Evolutionary conservation across 2,888 invertebrate genomes (phyloP), one percentile per base, ranked within the genome.

Genomic region (Erebia epiphron): DNA sequence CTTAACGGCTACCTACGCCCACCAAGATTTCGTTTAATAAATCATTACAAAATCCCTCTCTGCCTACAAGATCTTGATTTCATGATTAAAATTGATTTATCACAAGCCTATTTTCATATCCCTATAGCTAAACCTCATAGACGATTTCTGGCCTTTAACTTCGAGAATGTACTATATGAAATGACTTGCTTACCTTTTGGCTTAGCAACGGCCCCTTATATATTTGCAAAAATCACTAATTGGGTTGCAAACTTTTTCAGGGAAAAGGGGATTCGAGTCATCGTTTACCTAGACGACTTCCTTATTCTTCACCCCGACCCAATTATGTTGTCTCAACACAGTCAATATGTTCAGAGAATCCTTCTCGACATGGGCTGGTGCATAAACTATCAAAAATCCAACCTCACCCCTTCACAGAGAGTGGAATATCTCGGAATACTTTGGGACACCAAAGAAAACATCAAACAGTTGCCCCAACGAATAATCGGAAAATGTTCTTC

Each of bases 221-320:
- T 52, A 52, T 52, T 52, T 52, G 52, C 52, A 1, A 52, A 52
- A 16, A 16, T 52, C 52, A 52, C 52, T 52, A 52, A 52, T 16
- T 52, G 52, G 52, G 16, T 52, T 52, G 52, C n/a, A 9, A 52
- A 52, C n/a, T 52, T 52, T 52, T 52, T 52, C 52, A 52, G 52
- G 52, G 52, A 52, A 52, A 16, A 52, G 9, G 52, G 52, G 52
- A 52, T 52, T 52, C 52, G 52, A 2, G 52, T 52, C 4, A 16
- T 52, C 52, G 52, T 52, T 52, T 52, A 52, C n/a, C 9, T 52
- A 9, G 52, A 52, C 52, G 52, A 52, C n/a, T 52, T 52, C 52
- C 52, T 52, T 16, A n/a, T 52, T 4, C 52, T 52, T 9, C 52
- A 52, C 9, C 16, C 52, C 52, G 9, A 52, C n/a, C 52, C 52